Conservation (phyloP, 2,888 invertebrate genomes). For the Synergus japonicus region DNA sequence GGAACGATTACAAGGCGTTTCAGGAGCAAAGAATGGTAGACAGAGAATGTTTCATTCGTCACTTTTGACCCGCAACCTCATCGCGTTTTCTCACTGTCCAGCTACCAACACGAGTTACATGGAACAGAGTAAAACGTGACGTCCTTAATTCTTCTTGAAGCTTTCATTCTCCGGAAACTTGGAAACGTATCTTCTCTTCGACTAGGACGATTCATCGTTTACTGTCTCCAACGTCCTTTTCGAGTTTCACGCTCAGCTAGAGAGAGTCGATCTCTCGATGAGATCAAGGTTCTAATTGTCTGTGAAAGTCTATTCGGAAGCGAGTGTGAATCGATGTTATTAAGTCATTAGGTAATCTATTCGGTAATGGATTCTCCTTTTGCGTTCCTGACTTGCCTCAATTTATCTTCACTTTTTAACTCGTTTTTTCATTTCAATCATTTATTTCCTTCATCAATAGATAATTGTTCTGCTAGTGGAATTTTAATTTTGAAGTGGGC, state of each 20-base stretch:
- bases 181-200: neutral
- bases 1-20: conserved; percentile 32
- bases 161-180: conserved; percentile 20
- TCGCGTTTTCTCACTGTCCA: conserved; percentile 63
- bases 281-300: conserved; percentile 12
- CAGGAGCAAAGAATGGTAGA: conserved; percentile 53
- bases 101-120: conserved; percentile 46
- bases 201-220: neutral
- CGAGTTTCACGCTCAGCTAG: neutral
- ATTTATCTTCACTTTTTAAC: neutral
- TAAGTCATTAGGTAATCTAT: conserved; percentile 3
- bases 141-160: conserved; percentile 55
- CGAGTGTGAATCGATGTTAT: conserved; percentile 9
- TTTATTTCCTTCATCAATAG: neutral
- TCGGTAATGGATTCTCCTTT: neutral
- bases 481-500: too few relatives aligned
- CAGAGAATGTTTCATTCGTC: conserved; percentile 61
- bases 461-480: neutral
- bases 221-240: conserved; percentile 7
- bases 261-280: neutral
- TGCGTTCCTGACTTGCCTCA: neutral
- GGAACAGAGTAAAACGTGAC: conserved; percentile 45
- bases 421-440: neutral
- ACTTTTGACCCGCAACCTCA: conserved; percentile 58
- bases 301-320: conserved; percentile 13